Conservation (phyloP, 1,140 invertebrate species). For the Ectropis grisescens region DNA sequence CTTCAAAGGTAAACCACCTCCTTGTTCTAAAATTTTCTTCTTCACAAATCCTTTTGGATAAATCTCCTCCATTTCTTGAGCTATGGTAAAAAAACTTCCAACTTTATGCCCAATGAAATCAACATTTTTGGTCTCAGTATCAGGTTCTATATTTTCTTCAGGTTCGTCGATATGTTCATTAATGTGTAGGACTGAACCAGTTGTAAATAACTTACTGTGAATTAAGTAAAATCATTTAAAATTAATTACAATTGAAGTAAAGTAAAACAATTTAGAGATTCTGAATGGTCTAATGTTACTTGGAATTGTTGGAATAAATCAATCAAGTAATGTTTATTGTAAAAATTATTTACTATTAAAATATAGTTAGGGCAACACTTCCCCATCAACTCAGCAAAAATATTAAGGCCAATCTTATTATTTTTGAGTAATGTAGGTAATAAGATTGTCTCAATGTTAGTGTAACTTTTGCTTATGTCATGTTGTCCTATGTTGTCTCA, state of each 20-base stretch:
- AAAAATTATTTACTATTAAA: too few species aligned
- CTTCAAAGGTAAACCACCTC: constrained; percentile 37
- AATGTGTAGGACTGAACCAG: constrained; percentile 47
- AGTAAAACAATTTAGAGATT: too few species aligned
- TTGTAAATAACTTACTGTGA: constrained; percentile 37
- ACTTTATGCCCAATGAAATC: constrained; percentile 42
- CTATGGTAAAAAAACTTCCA: constrained; percentile 24
- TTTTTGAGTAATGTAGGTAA: too few species aligned
- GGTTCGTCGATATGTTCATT: constrained; percentile 37
- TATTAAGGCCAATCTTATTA: too few species aligned
- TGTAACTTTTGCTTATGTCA: too few species aligned
- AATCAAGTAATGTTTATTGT: too few species aligned
- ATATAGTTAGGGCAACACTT: too few species aligned
- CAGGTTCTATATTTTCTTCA: constrained; percentile 14
- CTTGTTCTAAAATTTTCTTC: constrained; percentile 48
- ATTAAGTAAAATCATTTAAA: neutral
- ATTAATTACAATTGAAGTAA: neutral
- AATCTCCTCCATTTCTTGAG: constrained; percentile 24
- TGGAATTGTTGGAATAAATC: too few species aligned
- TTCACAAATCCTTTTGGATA: constrained; percentile 38
- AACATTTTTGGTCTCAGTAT: constrained; percentile 7
- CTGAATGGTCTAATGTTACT: too few species aligned
- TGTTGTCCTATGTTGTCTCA: too few species aligned
- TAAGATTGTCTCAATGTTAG: too few species aligned
- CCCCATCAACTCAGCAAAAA: too few species aligned